These are phyloP conservation scores for Dendrolimus punctatus DNA, from an alignment of 1,140 invertebrate species.

Conservation along the genomic window DNA sequence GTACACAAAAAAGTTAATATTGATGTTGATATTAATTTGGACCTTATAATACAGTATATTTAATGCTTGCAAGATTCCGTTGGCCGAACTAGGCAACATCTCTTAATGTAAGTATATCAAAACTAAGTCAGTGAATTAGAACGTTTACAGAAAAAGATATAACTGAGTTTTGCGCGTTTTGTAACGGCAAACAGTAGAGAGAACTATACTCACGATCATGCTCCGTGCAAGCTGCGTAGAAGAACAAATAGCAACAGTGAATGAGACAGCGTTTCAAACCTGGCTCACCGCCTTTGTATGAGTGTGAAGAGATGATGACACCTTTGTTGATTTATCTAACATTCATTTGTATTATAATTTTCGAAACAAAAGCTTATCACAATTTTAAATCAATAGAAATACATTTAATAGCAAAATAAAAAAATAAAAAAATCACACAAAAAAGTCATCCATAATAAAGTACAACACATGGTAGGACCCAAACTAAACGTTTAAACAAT, in stretches of 20 bases:
- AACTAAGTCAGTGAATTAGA: too few species aligned
- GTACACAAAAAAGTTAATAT: conserved; percentile 25
- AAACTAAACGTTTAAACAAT: too few species aligned
- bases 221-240: conserved; percentile 84
- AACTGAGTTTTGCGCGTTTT: conserved; percentile 3
- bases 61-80: too few species aligned
- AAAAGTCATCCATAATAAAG: too few species aligned
- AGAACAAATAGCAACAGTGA: conserved; percentile 71
- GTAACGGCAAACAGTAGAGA: conserved; percentile 21
- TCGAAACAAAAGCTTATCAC: too few species aligned
- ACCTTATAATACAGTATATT: not conserved
- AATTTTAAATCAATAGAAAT: too few species aligned
- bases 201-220: conserved; percentile 84
- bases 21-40: conserved; percentile 22
- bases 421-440: too few species aligned
- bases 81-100: too few species aligned
- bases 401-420: too few species aligned
- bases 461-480: too few species aligned
- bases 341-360: too few species aligned
- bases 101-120: too few species aligned
- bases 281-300: conserved; percentile 27
- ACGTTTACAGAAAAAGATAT: conserved; percentile 4
- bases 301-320: conserved; percentile 23
- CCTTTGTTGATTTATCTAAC: conserved; percentile 11
- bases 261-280: conserved; percentile 50